Conservation (phyloP, 2,888 invertebrate species). For the Coenonympha glycerion region DNA sequence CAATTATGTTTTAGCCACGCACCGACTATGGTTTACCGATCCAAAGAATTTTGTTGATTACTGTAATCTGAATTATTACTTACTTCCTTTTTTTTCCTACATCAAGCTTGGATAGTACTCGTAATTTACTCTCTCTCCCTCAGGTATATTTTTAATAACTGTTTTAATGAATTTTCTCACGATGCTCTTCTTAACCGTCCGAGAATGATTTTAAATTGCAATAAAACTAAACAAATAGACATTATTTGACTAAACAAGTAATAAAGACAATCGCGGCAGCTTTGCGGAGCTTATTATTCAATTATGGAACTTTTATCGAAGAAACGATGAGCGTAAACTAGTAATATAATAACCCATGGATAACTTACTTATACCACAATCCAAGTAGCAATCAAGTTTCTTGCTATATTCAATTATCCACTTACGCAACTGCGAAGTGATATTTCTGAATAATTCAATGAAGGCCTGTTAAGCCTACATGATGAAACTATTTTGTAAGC, state of each 20-base stretch:
- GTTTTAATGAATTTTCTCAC: too few species aligned
- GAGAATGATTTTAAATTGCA: too few species aligned
- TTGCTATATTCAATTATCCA: slow-evolving; percentile 27
- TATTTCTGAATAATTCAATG: slow-evolving; percentile 21
- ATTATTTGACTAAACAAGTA: not conserved
- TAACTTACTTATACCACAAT: slow-evolving; percentile 19
- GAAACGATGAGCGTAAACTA: slow-evolving; percentile 4
- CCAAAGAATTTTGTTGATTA: not conserved
- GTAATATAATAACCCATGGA: slow-evolving; percentile 16
- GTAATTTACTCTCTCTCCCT: too few species aligned
- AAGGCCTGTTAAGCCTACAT: slow-evolving; percentile 1
- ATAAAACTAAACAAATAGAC: not conserved
- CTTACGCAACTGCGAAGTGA: slow-evolving; percentile 25
- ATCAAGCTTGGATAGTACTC: too few species aligned
- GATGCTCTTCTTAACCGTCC: too few species aligned
- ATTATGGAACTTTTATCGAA: slow-evolving; percentile 1
- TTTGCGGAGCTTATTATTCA: not conserved
- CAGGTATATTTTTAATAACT: too few species aligned
- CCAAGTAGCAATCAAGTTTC: slow-evolving; percentile 25
- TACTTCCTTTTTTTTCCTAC: not conserved
- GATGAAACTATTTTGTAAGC: not conserved
- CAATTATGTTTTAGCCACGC: slow-evolving; percentile 21
- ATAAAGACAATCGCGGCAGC: not conserved
- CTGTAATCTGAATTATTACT: not conserved
- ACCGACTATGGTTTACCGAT: not conserved